Evolutionary conservation across 2,888 invertebrate genomes (phyloP).

Genomic region (Synergus gifuensis): DNA sequence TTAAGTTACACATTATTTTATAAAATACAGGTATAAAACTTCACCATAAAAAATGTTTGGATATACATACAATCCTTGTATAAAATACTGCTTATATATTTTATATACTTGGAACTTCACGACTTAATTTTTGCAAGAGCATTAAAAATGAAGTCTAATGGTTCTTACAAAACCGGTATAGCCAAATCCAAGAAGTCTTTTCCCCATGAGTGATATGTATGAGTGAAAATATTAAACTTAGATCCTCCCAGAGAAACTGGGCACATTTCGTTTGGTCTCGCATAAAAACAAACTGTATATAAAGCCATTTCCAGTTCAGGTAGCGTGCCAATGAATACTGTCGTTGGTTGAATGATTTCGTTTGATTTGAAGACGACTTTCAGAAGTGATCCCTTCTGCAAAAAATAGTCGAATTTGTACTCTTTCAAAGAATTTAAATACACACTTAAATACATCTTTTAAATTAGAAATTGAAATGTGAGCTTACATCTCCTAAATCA

Average conservation of each 20-base stretch:
- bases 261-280: constrained; percentile 85
- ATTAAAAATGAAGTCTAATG: neutral
- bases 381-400: constrained; percentile 87
- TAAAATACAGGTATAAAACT: neutral
- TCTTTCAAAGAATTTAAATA: neutral
- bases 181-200: constrained; percentile 90
- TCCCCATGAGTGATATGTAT: constrained; percentile 86
- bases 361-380: constrained; percentile 87
- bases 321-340: constrained; percentile 90
- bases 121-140: neutral
- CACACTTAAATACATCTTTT: neutral
- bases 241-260: constrained; percentile 85
- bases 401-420: constrained; percentile 42
- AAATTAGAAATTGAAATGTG: neutral
- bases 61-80: neutral
- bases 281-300: constrained; percentile 91
- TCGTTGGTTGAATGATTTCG: constrained; percentile 86
- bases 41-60: neutral
- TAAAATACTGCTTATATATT: neutral
- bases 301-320: constrained; percentile 95
- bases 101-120: neutral
- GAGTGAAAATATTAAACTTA: constrained; percentile 86
- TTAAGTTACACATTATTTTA: neutral
- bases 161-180: constrained; percentile 85
- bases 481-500: constrained; percentile 85